A percentile compares a stretch with the other conserved stretches of the same genome.
phyloP scores from a whole-genome alignment of 1,140 invertebrate genomes.

The Hyposmocoma kahamanoa region DNA sequence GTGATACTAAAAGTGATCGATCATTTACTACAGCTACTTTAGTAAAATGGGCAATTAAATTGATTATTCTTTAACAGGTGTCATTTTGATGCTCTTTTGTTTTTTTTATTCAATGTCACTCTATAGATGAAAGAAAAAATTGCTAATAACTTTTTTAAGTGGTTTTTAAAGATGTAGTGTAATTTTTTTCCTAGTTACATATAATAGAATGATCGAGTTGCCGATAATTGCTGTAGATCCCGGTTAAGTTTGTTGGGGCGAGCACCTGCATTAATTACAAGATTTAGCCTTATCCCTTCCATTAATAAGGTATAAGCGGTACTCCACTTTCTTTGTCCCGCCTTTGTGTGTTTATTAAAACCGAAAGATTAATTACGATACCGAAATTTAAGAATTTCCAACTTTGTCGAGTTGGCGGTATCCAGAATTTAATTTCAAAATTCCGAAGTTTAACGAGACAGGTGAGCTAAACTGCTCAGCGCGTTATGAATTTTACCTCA shows the following conservation, averaged over 20 bases:
- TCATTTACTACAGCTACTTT: too few relatives aligned
- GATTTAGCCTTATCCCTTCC: constrained; percentile 54
- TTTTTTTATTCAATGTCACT: too few relatives aligned
- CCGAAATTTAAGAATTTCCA: constrained; percentile 66
- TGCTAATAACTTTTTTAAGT: too few relatives aligned
- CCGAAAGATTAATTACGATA: constrained; percentile 63
- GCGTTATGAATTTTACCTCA: constrained; percentile 65
- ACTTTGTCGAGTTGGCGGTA: constrained; percentile 59
- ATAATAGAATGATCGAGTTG: constrained; percentile 39
- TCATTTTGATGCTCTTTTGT: too few relatives aligned
- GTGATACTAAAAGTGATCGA: too few relatives aligned
- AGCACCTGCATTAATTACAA: constrained; percentile 65
- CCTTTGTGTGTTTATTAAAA: constrained; percentile 52
- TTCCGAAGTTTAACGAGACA: constrained; percentile 69
- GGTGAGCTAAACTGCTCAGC: constrained; percentile 64
- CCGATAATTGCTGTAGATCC: constrained; percentile 47
- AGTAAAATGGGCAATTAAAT: too few relatives aligned
- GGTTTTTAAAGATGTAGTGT: too few relatives aligned
- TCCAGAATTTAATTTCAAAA: constrained; percentile 71
- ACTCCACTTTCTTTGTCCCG: constrained; percentile 39
- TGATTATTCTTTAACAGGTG: too few relatives aligned
- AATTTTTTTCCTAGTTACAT: constrained; percentile 37
- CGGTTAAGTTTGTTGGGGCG: constrained; percentile 30
- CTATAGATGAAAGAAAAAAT: too few relatives aligned
- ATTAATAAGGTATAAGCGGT: constrained; percentile 54